phyloP scores from a whole-genome alignment of 2,113 vertebrate species.

The Circaetus gallicus region DNA sequence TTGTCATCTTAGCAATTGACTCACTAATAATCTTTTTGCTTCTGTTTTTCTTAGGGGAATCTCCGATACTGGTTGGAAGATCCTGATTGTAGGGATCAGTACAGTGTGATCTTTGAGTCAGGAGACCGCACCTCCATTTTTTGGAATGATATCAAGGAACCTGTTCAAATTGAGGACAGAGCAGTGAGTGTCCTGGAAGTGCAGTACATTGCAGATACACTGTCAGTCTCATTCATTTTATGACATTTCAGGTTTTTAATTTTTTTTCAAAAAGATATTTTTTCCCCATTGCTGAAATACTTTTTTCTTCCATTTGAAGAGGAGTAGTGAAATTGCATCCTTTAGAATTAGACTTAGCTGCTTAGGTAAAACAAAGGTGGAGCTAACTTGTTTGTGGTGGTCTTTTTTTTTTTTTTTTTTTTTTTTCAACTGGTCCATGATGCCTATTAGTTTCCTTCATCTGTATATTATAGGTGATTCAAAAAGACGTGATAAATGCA shows the following conservation, averaged over 20 bases:
- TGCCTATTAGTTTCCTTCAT: neutral
- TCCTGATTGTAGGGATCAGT: constrained; percentile 94
- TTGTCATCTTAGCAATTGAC: neutral
- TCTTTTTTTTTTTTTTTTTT: neutral
- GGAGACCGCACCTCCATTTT: constrained; percentile 94
- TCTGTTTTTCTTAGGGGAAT: constrained; percentile 80
- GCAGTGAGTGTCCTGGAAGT: constrained; percentile 77
- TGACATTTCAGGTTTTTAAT: neutral
- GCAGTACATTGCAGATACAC: neutral
- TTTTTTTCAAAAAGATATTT: neutral
- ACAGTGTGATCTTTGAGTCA: constrained; percentile 97
- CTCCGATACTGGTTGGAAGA: constrained; percentile 96
- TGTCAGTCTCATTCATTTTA: neutral
- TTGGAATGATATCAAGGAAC: constrained; percentile 91
- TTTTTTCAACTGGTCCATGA: neutral
- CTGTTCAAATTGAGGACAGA: constrained; percentile 89
- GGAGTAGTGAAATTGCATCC: neutral
- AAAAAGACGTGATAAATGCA: constrained; percentile 8
- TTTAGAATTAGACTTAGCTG: neutral
- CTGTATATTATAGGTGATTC: neutral
- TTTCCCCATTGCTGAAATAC: neutral
- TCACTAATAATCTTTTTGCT: neutral
- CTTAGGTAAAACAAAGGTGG: neutral
- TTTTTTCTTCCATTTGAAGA: neutral
- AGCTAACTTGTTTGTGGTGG: neutral